Evolutionary conservation across 2,888 invertebrate genomes (phyloP), one percentile per base, ranked within the genome.

Genomic region (Micoletzkya japonica): DNA sequence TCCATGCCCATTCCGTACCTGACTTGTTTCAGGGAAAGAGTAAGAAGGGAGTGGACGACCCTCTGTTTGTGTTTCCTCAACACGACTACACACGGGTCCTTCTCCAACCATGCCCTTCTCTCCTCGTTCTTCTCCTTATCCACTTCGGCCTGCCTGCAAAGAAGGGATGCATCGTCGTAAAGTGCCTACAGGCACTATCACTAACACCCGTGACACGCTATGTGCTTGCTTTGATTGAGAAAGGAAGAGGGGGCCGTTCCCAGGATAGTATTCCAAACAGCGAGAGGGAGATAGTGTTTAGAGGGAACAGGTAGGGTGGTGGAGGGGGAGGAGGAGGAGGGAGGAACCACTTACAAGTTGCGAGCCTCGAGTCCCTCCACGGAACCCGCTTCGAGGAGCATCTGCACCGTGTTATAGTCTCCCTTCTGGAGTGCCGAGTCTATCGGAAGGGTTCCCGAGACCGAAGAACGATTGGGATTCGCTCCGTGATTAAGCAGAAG

Each of bases 321-420:
- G n/a, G 24, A 4, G 50, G 4, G 20, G 20, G 39, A 10, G 39
- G 39, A 39, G 50, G 50, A 4, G 20, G 24, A 26, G 6, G 26
- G 14, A 3, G 56, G 26, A 28, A 58, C 4, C 30, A 54, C 67
- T 57, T 57, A 68, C 68, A 68, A 2, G 10, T 24, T 32, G 3
- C 58, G 17, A 1, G 57, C 68, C 10, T 68, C 58, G 28, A 58
- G 26, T 28, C 68, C 68, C 49, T 68, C 68, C 14, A 58, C 57
- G 4, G 68, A 68, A 39, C 68, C 68, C 1, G 68, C 68, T n/a
- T 68, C 68, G 44, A 68, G 68, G 0, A 68, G 68, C 68, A 68
- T 68, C 26, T 49, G 39, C 10, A 68, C 58, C 20, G 68, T 68
- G 6, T 58, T 39, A 26, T 49, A 44, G 30, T 68, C 68, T 2